Evolutionary conservation across 2,113 vertebrate species (phyloP).

Genomic region (Bambusicola thoracicus): DNA sequence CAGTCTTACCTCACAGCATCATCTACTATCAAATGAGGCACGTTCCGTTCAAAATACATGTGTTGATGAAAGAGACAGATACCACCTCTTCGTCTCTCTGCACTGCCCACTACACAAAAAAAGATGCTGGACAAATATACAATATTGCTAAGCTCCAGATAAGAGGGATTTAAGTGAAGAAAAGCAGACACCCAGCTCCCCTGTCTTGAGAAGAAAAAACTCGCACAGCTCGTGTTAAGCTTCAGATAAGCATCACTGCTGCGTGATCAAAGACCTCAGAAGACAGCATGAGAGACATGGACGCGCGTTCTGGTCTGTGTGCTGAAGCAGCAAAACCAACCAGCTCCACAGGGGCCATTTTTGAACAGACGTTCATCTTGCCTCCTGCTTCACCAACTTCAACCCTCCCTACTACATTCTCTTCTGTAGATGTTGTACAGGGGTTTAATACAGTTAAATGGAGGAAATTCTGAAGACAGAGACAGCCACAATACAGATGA

Average conservation of each 20-base stretch:
- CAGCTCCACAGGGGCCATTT: accelerated
- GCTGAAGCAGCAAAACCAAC: background rate
- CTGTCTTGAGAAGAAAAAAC: background rate
- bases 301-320: background rate
- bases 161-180: background rate
- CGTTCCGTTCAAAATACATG: accelerated
- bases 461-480: background rate
- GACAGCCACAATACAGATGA: background rate
- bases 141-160: background rate
- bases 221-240: background rate
- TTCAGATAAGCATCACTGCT: background rate
- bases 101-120: background rate
- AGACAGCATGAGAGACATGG: background rate
- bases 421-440: background rate
- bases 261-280: background rate
- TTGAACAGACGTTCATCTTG: accelerated
- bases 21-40: background rate
- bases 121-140: accelerated
- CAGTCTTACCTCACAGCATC: background rate
- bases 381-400: background rate
- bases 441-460: background rate
- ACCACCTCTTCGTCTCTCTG: background rate
- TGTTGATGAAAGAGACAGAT: background rate
- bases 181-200: background rate
- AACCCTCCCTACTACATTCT: no score